A percentile compares a stretch with the other conserved stretches of the same genome.
phyloP scores from a whole-genome alignment of 2,888 invertebrate genomes.

The Spialia ferax region DNA sequence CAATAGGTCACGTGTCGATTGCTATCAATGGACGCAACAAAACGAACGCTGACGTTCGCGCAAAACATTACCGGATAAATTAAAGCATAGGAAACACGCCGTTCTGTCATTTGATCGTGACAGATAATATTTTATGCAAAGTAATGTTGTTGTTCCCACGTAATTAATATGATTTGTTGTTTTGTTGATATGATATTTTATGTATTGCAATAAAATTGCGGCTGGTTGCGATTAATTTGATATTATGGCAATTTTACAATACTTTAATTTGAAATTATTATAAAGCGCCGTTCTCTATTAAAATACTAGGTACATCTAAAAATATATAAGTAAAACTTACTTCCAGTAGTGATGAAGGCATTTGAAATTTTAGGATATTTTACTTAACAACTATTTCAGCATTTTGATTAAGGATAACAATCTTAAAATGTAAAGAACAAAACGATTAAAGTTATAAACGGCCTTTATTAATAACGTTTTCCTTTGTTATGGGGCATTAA shows the following conservation, averaged over 20 bases:
- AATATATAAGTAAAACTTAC: too few relatives aligned
- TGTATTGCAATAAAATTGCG: neutral
- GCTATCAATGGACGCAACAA: conserved; percentile 62
- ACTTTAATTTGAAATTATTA: neutral
- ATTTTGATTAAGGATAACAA: too few relatives aligned
- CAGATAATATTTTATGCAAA: conserved; percentile 41
- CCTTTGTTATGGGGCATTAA: too few relatives aligned
- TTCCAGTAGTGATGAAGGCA: too few relatives aligned
- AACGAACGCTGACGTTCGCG: conserved; percentile 52
- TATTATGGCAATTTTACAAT: neutral
- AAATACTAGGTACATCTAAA: neutral
- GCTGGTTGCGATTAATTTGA: neutral
- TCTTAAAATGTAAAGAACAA: too few relatives aligned
- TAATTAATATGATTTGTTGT: conserved; percentile 40
- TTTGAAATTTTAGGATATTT: too few relatives aligned
- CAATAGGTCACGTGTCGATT: conserved; percentile 77
- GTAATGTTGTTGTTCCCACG: conserved; percentile 40
- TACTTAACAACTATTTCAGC: too few relatives aligned
- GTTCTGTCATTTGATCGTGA: conserved; percentile 38
- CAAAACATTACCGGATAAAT: conserved; percentile 62
- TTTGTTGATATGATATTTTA: conserved; percentile 40
- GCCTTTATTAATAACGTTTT: too few relatives aligned
- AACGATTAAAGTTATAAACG: too few relatives aligned
- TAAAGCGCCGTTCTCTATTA: neutral
- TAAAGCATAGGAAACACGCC: conserved; percentile 43